Base-by-base conservation (phyloP, 2,113 vertebrate species). In the Petroica traversi region DNA sequence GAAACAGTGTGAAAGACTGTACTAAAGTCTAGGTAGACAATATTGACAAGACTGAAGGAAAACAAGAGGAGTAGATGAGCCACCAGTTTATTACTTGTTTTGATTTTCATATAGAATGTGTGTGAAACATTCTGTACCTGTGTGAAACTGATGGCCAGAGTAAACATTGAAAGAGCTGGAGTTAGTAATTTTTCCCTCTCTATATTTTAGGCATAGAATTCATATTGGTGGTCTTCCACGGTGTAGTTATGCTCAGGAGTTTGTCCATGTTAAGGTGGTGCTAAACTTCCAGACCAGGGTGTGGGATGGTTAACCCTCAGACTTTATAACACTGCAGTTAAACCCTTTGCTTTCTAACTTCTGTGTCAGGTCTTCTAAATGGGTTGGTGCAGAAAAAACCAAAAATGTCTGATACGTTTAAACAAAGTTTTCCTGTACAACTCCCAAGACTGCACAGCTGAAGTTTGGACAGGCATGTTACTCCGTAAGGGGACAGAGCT, bases 191-290 rank as follows among this genome's bases (percentile, higher is more conserved):
- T 51, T 45, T 8, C 1, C 7, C 17, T 4, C 5, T 28, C 3
- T 9, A 0, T 45, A 29, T n/a, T 69, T 66, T 29, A 61, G 9
- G 33, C 4, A 4, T 48, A 31, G n/a, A 57, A 41, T 25, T 88
- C 3, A 1, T 24, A 4, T 58, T n/a, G 26, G 9, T 61, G 6
- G 11, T 73, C 41, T 69, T 64, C 19, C 31, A 29, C 0, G 0
- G 3, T n/a, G 23, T 1, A 0, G 7, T 68, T 79, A 14, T 14
- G 26, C 25, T 3, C 1, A 31, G 19, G 31, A 78, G 22, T 46
- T 48, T 82, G 29, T 67, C 18, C 4, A 0, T 33, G 13, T 63
- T 91, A 38, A 68, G 18, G 15, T 69, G 29, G 24, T 33, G 28
- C 41, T 49, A 12, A 62, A 36, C 41, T 63, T 23, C 54, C 24